Evolutionary conservation across 2,113 vertebrate species (phyloP).

Genomic region (Chunga burmeisteri): DNA sequence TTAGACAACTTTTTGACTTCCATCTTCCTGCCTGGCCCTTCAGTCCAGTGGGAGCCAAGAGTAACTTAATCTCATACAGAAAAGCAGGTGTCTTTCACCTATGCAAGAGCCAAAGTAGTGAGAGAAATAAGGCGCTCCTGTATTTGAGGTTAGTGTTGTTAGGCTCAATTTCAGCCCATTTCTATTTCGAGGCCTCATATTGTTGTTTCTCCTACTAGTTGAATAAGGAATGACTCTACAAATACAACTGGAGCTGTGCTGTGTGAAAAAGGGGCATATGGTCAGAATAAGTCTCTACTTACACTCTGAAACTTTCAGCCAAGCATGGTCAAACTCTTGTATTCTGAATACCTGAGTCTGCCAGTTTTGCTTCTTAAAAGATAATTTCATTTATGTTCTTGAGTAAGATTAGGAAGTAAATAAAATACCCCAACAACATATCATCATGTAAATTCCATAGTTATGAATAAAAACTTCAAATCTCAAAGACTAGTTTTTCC

Average conservation of each 20-base stretch:
- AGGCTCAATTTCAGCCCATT: not conserved
- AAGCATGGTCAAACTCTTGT: not conserved
- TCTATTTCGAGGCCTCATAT: not conserved
- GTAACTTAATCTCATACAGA: not conserved
- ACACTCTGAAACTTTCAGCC: not conserved
- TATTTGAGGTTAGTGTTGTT: not conserved
- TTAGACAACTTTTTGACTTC: not conserved
- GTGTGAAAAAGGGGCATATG: not conserved
- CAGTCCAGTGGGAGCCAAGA: not conserved
- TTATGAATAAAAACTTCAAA: not conserved
- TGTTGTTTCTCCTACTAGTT: not conserved
- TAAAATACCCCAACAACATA: not conserved
- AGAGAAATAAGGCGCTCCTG: not conserved
- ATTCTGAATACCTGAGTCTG: not conserved
- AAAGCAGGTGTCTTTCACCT: not conserved
- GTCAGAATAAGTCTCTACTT: not conserved
- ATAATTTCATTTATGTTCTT: not conserved
- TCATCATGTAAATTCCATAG: not conserved
- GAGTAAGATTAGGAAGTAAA: not conserved
- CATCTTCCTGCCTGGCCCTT: not conserved
- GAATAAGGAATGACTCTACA: not conserved
- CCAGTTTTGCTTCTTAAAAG: not conserved
- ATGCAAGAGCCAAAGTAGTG: not conserved
- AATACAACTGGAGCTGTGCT: not conserved
- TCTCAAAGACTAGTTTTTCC: not conserved